phyloP scores from a whole-genome alignment of 2,888 invertebrate species.

The Andrena marginata region DNA sequence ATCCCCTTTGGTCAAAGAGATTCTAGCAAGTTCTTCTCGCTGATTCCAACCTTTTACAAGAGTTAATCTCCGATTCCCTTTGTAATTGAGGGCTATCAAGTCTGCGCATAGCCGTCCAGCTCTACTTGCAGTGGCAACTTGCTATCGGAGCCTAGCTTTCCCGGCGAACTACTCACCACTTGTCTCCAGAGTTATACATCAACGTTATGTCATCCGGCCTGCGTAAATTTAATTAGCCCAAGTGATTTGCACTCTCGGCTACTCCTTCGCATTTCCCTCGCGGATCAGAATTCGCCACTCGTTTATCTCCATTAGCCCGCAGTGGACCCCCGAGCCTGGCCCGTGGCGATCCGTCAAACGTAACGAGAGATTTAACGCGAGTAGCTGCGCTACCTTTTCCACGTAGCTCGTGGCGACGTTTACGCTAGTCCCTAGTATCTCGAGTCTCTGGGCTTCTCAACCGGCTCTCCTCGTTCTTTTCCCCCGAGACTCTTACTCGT shows the following conservation, averaged over 20 bases:
- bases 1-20: not conserved
- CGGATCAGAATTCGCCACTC: slow-evolving; percentile 37
- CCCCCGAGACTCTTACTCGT: not conserved
- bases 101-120: not conserved
- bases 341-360: slow-evolving; percentile 50
- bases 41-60: not conserved
- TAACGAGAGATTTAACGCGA: slow-evolving; percentile 31
- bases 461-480: not conserved
- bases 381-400: not conserved
- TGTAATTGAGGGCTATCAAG: no score
- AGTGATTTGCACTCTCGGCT: slow-evolving; percentile 40
- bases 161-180: not conserved
- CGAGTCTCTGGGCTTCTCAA: not conserved
- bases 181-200: slow-evolving; percentile 3
- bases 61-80: no score
- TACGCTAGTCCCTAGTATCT: not conserved
- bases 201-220: slow-evolving; percentile 35
- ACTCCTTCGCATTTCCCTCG: slow-evolving; percentile 39
- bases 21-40: not conserved
- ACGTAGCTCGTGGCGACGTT: slow-evolving; percentile 6
- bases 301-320: slow-evolving; percentile 64
- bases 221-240: slow-evolving; percentile 57
- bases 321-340: slow-evolving; percentile 31
- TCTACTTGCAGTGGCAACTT: not conserved
- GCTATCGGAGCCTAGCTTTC: slow-evolving; percentile 2